A percentile compares a stretch with the other conserved stretches of the same genome.
phyloP scores from a whole-genome alignment of 2,888 invertebrate species.

The Hypselothyrea guttata region DNA sequence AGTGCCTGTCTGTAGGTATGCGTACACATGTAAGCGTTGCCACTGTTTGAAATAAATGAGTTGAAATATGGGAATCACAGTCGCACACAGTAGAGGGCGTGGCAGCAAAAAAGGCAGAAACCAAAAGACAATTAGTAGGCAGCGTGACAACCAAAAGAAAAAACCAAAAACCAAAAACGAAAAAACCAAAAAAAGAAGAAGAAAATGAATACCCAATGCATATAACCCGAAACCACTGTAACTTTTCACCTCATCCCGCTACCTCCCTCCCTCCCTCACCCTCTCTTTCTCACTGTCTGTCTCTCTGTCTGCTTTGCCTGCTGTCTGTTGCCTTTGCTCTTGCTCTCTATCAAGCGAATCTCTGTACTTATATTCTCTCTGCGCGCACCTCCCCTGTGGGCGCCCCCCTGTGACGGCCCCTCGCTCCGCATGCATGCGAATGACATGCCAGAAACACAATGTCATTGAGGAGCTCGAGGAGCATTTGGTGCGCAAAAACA shows the following conservation, averaged over 20 bases:
- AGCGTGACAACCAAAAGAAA: slow-evolving; percentile 46
- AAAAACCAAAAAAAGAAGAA: slow-evolving; percentile 6
- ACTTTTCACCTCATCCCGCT: slow-evolving; percentile 16
- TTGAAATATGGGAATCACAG: slow-evolving; percentile 1
- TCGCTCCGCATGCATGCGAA: slow-evolving; percentile 14
- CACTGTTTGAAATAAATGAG: slow-evolving; percentile 51
- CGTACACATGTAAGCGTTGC: slow-evolving; percentile 19
- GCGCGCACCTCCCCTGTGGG: slow-evolving; percentile 29
- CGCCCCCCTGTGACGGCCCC: slow-evolving; percentile 4
- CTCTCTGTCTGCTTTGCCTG: slow-evolving; percentile 14
- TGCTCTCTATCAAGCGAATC: background rate
- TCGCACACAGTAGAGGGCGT: background rate
- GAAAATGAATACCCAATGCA: slow-evolving; percentile 4
- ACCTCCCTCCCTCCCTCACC: background rate
- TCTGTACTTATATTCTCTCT: slow-evolving; percentile 15
- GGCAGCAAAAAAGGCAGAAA: too few species aligned
- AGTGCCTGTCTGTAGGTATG: too few species aligned
- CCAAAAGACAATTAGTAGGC: background rate
- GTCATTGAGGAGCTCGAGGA: slow-evolving; percentile 83
- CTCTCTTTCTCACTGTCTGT: background rate
- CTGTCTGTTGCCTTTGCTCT: slow-evolving; percentile 8
- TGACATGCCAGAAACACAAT: slow-evolving; percentile 78
- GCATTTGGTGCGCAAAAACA: slow-evolving; percentile 83
- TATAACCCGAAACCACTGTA: slow-evolving; percentile 58
- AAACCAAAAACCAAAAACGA: slow-evolving; percentile 70